These are phyloP conservation scores for Polypterus bichir DNA, from an alignment of 2,113 vertebrate species.

Conservation along the genomic window DNA sequence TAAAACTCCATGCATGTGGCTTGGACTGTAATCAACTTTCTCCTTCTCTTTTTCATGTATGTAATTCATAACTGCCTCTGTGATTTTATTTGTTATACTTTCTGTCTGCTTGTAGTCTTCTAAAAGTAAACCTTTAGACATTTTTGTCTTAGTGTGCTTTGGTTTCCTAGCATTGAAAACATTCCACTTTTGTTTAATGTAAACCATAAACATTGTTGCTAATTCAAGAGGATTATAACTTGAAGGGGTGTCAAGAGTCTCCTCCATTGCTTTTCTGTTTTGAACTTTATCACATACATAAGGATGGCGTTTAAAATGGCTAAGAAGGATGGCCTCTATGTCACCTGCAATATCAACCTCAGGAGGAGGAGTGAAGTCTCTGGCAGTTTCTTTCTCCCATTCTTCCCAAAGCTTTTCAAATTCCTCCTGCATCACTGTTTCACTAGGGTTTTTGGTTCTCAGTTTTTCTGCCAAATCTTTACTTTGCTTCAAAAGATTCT, in stretches of 20 bases:
- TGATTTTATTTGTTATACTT: neutral
- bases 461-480: slow-evolving; percentile 11
- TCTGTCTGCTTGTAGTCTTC: neutral
- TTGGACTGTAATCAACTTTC: slow-evolving; percentile 18
- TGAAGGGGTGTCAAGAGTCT: neutral
- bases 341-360: slow-evolving; percentile 12
- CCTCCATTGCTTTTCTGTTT: too few relatives aligned
- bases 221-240: rapidly evolving
- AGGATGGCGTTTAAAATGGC: slow-evolving; percentile 9
- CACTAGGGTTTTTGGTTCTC: slow-evolving; percentile 5
- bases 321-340: slow-evolving; percentile 23
- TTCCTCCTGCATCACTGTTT: slow-evolving; percentile 8
- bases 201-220: neutral
- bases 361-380: rapidly evolving
- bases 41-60: slow-evolving; percentile 4
- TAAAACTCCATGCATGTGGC: slow-evolving; percentile 33
- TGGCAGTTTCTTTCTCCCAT: slow-evolving; percentile 11
- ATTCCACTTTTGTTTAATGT: too few relatives aligned
- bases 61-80: rapidly evolving
- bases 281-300: too few relatives aligned
- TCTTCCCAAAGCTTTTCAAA: slow-evolving; percentile 17
- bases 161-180: too few relatives aligned
- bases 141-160: too few relatives aligned
- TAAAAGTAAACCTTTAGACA: too few relatives aligned
- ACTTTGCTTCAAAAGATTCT: slow-evolving; percentile 11